Conservation (phyloP, 2,888 invertebrate species). For the Acleris holmiana region DNA sequence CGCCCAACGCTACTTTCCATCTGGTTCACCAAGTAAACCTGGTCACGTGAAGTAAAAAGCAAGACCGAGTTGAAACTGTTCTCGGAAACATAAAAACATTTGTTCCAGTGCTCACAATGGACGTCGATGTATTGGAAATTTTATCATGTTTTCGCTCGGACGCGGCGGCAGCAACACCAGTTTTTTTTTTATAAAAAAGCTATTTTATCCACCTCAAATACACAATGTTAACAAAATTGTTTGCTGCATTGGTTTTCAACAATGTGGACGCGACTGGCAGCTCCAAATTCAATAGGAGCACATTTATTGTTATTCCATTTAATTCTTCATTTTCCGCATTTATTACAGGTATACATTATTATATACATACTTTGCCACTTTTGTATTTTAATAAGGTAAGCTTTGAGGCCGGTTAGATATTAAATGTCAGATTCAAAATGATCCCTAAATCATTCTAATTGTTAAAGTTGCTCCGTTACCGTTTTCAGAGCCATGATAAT, state of each 20-base stretch:
- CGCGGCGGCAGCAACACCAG: constrained; percentile 11
- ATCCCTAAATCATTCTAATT: constrained; percentile 32
- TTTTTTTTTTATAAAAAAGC: constrained; percentile 8
- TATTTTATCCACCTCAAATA: neutral
- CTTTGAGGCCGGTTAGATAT: constrained; percentile 11
- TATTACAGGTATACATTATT: too few species aligned
- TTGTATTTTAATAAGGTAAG: neutral
- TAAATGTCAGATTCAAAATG: constrained; percentile 26
- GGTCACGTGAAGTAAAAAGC: neutral
- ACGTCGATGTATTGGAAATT: constrained; percentile 24
- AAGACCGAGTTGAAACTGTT: neutral
- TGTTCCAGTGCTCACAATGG: constrained; percentile 15
- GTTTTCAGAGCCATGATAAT: constrained; percentile 40
- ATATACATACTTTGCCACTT: too few species aligned
- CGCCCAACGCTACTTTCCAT: neutral
- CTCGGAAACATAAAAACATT: constrained; percentile 14
- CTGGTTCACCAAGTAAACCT: neutral
- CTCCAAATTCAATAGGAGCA: neutral
- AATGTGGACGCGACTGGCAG: constrained; percentile 4
- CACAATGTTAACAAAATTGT: constrained; percentile 17
- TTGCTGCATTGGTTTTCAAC: constrained; percentile 3
- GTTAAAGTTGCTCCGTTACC: constrained; percentile 36
- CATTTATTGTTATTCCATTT: neutral
- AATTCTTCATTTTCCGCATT: too few species aligned
- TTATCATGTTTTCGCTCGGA: constrained; percentile 22